These are phyloP conservation scores for Xenopus borealis DNA, from an alignment of 2,113 vertebrate genomes.

Conservation along the genomic window DNA sequence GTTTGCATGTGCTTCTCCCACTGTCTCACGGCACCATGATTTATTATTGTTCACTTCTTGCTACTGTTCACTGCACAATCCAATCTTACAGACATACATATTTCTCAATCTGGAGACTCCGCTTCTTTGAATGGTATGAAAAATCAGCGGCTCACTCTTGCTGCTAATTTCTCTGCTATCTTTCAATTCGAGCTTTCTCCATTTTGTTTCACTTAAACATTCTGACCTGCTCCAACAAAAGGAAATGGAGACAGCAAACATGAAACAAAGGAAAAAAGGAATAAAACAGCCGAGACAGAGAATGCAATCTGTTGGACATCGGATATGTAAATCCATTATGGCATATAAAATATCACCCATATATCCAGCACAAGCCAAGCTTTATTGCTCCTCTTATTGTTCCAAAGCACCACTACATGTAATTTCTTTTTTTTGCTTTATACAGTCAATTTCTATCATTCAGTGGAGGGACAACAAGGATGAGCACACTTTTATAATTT, in stretches of 20 bases:
- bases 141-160: conserved; percentile 63
- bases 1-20: conserved; percentile 66
- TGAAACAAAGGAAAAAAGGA: conserved; percentile 25
- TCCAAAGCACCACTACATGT: background rate
- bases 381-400: background rate
- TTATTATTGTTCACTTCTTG: conserved; percentile 77
- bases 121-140: conserved; percentile 71
- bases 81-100: conserved; percentile 80
- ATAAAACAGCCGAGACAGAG: background rate
- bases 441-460: background rate
- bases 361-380: background rate
- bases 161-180: conserved; percentile 59
- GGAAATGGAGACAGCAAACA: conserved; percentile 27
- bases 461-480: no score
- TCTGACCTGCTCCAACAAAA: conserved; percentile 31
- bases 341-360: background rate
- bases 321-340: background rate
- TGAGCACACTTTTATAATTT: no score
- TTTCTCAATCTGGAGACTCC: conserved; percentile 80
- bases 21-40: conserved; percentile 70
- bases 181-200: conserved; percentile 47
- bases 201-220: conserved; percentile 48
- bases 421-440: background rate
- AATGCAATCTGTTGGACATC: conserved; percentile 8
- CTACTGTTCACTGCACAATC: conserved; percentile 82